These are phyloP conservation scores for Melieria picta DNA, from an alignment of 2,888 invertebrate genomes.

Conservation along the genomic window DNA sequence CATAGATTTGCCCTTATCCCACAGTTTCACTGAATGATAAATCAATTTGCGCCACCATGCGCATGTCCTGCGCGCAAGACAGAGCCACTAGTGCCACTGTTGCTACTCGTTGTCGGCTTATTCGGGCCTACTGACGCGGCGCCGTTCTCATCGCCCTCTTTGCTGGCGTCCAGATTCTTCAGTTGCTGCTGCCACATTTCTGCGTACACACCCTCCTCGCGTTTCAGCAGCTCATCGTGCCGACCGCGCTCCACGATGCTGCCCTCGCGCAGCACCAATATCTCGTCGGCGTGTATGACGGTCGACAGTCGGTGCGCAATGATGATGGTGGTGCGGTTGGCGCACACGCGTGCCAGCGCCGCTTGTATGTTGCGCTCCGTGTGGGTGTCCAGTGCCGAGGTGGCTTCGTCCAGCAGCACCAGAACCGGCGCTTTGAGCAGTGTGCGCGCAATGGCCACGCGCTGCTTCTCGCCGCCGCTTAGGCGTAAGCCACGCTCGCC, in stretches of 20 bases:
- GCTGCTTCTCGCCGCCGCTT: slow-evolving; percentile 97
- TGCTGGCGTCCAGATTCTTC: slow-evolving; percentile 58
- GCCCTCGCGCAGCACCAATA: slow-evolving; percentile 91
- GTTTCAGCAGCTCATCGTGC: slow-evolving; percentile 75
- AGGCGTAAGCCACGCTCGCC: slow-evolving; percentile 94
- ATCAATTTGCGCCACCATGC: slow-evolving; percentile 44
- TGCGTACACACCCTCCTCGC: slow-evolving; percentile 80
- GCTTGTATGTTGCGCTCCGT: slow-evolving; percentile 95
- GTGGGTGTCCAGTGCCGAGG: slow-evolving; percentile 93
- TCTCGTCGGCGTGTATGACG: slow-evolving; percentile 93
- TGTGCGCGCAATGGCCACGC: slow-evolving; percentile 96
- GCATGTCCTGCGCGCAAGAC: slow-evolving; percentile 50
- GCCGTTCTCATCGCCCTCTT: neutral
- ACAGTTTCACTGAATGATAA: no score
- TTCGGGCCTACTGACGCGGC: neutral
- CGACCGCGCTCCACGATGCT: slow-evolving; percentile 90
- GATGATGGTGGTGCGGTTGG: slow-evolving; percentile 90
- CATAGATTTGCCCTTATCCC: no score
- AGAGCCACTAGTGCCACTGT: slow-evolving; percentile 34
- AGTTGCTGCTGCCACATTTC: slow-evolving; percentile 95
- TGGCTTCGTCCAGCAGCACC: slow-evolving; percentile 94
- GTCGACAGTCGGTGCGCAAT: slow-evolving; percentile 96
- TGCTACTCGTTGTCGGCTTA: slow-evolving; percentile 23
- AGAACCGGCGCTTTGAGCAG: slow-evolving; percentile 91
- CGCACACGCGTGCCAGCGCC: slow-evolving; percentile 85